Percentiles rank a stretch among this genome's conserved stretches.
These are phyloP conservation scores for Aptenodytes patagonicus DNA, from an alignment of 2,113 vertebrate genomes.

Conservation along the genomic window DNA sequence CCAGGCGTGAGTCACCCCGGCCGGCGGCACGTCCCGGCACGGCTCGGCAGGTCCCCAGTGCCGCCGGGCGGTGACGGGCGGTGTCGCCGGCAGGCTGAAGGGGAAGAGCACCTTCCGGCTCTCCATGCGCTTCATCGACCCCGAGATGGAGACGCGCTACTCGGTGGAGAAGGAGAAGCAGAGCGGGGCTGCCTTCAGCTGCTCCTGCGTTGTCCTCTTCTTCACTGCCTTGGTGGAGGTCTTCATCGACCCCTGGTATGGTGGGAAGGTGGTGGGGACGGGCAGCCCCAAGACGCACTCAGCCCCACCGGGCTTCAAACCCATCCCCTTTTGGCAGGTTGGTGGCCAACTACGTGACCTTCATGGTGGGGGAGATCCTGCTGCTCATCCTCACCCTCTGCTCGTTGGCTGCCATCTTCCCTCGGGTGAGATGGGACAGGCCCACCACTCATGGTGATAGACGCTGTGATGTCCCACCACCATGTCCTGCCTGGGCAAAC, in stretches of 20 bases:
- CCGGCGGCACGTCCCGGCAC: accelerated
- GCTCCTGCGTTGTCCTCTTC: conserved; percentile 87
- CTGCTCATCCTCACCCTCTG: conserved; percentile 88
- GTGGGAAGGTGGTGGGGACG: background rate
- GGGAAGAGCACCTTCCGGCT: conserved; percentile 81
- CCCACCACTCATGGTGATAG: background rate
- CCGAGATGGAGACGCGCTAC: conserved; percentile 85
- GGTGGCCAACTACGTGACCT: conserved; percentile 89
- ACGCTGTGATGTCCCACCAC: background rate
- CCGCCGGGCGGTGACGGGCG: accelerated
- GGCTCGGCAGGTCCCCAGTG: accelerated
- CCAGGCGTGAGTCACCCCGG: conserved; percentile 78
- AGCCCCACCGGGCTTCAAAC: accelerated
- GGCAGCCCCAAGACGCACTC: accelerated
- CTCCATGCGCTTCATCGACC: conserved; percentile 85
- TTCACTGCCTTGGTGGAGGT: conserved; percentile 85
- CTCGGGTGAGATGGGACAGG: conserved; percentile 75
- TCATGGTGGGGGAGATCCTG: conserved; percentile 83
- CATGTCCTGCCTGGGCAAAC: background rate
- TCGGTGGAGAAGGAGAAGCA: conserved; percentile 92
- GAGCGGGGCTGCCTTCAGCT: conserved; percentile 89
- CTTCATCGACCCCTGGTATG: conserved; percentile 87
- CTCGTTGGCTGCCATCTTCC: conserved; percentile 90
- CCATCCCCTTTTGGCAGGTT: conserved; percentile 69
- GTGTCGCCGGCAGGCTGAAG: conserved; percentile 75